phyloP scores from a whole-genome alignment of 1,140 invertebrate species.

The Cydia amplana region DNA sequence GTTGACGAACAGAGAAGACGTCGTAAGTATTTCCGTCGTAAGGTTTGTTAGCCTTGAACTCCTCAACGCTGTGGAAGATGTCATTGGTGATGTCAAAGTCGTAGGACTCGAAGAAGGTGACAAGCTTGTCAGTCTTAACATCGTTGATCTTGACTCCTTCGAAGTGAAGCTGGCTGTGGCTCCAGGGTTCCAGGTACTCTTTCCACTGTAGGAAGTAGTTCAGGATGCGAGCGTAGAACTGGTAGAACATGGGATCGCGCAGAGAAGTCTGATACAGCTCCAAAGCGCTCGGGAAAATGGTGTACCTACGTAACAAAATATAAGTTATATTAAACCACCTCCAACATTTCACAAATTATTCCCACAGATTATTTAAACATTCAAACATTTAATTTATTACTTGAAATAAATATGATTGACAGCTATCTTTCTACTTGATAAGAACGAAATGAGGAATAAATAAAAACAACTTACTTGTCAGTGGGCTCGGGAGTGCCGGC shows the following conservation, averaged over 20 bases:
- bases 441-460: neutral
- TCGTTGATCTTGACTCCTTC: constrained; percentile 80
- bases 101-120: constrained; percentile 80
- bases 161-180: constrained; percentile 78
- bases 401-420: neutral
- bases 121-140: constrained; percentile 78
- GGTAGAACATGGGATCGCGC: constrained; percentile 84
- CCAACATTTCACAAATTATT: too few species aligned
- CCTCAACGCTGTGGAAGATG: constrained; percentile 54
- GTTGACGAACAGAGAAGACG: constrained; percentile 78
- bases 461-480: constrained; percentile 63
- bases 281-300: constrained; percentile 75
- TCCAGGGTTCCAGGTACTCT: constrained; percentile 80
- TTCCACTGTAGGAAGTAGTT: constrained; percentile 81
- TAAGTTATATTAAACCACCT: too few species aligned
- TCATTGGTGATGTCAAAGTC: constrained; percentile 78
- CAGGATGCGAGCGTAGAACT: constrained; percentile 82
- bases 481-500: constrained; percentile 56
- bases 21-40: neutral
- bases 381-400: too few species aligned
- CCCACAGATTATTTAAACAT: too few species aligned
- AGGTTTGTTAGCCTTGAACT: constrained; percentile 47
- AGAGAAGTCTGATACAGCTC: constrained; percentile 81
- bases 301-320: constrained; percentile 51
- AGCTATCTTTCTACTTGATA: neutral